Percentiles rank a stretch among this genome's conserved stretches.
Conservation (phyloP, 2,888 invertebrate genomes). For the Sminthurinus aureus region DNA sequence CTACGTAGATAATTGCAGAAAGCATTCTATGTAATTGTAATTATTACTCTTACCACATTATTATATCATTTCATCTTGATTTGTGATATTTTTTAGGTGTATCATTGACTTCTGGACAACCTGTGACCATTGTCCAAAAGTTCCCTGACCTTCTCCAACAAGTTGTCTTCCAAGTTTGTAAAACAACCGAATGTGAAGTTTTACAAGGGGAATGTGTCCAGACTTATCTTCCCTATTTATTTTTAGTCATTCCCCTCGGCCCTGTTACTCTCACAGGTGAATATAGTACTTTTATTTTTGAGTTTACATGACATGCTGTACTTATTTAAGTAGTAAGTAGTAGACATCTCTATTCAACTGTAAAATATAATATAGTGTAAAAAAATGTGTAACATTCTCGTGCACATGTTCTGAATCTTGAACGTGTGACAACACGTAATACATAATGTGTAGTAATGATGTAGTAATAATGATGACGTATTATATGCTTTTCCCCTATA, state of each 20-base stretch:
- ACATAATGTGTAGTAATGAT: too few relatives aligned
- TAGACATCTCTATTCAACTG: background rate
- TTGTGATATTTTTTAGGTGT: slow-evolving; percentile 75
- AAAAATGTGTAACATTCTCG: too few relatives aligned
- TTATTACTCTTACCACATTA: background rate
- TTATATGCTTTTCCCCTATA: slow-evolving; percentile 24
- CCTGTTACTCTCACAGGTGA: slow-evolving; percentile 83
- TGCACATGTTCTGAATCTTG: too few relatives aligned
- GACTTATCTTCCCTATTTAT: slow-evolving; percentile 89
- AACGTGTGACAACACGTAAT: too few relatives aligned
- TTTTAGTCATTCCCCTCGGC: slow-evolving; percentile 87
- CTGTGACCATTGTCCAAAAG: slow-evolving; percentile 84
- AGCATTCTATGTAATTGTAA: background rate
- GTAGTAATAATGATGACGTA: background rate
- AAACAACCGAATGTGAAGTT: slow-evolving; percentile 86
- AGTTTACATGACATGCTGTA: background rate
- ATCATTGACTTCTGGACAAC: slow-evolving; percentile 88
- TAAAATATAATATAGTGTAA: too few relatives aligned
- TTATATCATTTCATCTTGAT: slow-evolving; percentile 63
- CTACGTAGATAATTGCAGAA: too few relatives aligned
- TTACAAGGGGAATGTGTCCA: slow-evolving; percentile 90
- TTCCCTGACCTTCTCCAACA: slow-evolving; percentile 91
- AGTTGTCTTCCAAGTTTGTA: slow-evolving; percentile 91
- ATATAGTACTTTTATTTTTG: background rate
- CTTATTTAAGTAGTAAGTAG: background rate